Percentiles rank a stretch among this genome's conserved stretches.
Conservation (phyloP, 2,888 invertebrate genomes). For the Baccha elongata region DNA sequence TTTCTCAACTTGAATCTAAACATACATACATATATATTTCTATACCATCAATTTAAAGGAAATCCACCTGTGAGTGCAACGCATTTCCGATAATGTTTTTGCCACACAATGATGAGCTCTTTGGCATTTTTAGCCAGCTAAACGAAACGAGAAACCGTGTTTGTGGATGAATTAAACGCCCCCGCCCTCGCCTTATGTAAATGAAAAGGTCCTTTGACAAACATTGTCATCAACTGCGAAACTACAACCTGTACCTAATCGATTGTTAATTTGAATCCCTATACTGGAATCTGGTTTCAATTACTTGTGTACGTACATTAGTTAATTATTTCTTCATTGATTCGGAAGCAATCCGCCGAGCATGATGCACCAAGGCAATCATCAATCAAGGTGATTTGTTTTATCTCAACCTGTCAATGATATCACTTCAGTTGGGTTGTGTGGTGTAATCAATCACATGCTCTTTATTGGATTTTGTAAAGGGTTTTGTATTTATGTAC, state of each 20-base stretch:
- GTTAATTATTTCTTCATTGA: conserved; percentile 72
- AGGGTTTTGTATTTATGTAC: no score
- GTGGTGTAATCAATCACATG: conserved; percentile 73
- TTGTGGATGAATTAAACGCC: not conserved
- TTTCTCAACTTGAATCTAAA: not conserved
- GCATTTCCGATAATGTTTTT: conserved; percentile 1
- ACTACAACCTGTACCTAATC: conserved; percentile 52
- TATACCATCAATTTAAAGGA: not conserved
- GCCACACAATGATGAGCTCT: not conserved
- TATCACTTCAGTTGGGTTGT: conserved; percentile 62
- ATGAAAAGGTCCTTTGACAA: conserved; percentile 51
- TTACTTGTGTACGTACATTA: conserved; percentile 62
- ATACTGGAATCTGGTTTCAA: conserved; percentile 64
- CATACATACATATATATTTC: no score
- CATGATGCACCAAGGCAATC: conserved; percentile 76
- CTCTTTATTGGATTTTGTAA: conserved; percentile 68
- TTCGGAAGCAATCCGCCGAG: conserved; percentile 52
- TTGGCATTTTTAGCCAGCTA: not conserved
- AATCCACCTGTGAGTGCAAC: not conserved
- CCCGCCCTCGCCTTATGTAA: not conserved
- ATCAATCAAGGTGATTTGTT: conserved; percentile 81
- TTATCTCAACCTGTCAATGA: conserved; percentile 75
- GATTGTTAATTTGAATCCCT: conserved; percentile 47
- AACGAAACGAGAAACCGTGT: not conserved
- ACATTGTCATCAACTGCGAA: conserved; percentile 32